Base-by-base conservation (phyloP, 2,888 invertebrate genomes). In the Agrilus cyanescens region DNA sequence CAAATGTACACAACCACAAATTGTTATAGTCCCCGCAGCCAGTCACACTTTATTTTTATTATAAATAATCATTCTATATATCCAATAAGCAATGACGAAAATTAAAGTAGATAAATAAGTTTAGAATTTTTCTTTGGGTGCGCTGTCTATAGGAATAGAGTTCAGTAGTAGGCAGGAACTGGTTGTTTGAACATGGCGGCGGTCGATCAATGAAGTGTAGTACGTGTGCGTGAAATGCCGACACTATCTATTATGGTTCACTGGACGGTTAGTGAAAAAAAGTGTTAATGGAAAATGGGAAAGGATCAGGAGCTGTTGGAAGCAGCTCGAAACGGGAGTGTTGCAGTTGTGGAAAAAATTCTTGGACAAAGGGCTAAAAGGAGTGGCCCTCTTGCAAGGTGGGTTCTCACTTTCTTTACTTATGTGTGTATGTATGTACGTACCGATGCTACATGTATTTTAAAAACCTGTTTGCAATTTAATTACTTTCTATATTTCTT, bases 231-330 rank as follows among this genome's bases (percentile, higher is more conserved):
- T 69, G 72, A 71, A 69, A 57, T 57, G 53, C 53, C 49, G 59
- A 59, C 60, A 20, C 60, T 58, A 60, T 49, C 55, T 38, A 52
- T 53, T 61, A 62, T 61, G 60, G 59, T 61, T 57, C 57, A 55
- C 57, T 56, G 46, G 55, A 59, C 58, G 57, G 58, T 57, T 57
- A 57, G 52, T 54, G 38, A 56, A 54, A 53, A 51, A 53, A 48
- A 47, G 50, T 55, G 53, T 52, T 69, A 68, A 69, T 48, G 48
- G 71, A 69, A 66, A 65, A 95, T 95, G 93, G 94, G 94, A 66
- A 91, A 91, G 72, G 94, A 95, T 71, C 90, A 93, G 71, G 94
- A 95, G 72, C 79, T 95, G 69, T 75, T 95, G 68, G 94, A 95
- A 66, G 95, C 93, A 57, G 90, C 94, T 55, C 81, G 94, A 60